These are phyloP conservation scores for Anoura caudifer DNA, from an alignment of 2,113 vertebrate genomes.

Conservation along the genomic window DNA sequence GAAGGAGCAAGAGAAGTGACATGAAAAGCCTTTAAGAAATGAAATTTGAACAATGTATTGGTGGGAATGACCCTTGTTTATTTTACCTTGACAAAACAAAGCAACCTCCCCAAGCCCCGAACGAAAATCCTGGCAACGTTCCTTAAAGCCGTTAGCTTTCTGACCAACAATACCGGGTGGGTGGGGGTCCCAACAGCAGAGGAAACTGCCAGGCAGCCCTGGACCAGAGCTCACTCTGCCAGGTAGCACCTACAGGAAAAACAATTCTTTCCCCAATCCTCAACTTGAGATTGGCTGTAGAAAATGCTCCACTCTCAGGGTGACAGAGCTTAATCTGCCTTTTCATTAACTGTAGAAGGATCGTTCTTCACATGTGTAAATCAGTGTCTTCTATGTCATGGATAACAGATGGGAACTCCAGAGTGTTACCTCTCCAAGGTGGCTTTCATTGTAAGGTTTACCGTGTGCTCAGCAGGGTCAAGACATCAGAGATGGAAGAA, in stretches of 20 bases:
- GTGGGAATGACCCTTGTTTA: constrained; percentile 53
- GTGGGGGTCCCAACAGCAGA: background rate
- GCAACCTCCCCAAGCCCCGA: background rate
- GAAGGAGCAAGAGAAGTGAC: constrained; percentile 56
- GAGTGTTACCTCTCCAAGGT: background rate
- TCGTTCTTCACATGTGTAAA: background rate
- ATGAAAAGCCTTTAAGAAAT: constrained; percentile 56
- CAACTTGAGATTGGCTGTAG: background rate
- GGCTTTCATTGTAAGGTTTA: background rate
- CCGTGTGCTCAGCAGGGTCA: background rate
- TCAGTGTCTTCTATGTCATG: background rate
- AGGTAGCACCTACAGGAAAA: background rate
- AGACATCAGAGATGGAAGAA: background rate
- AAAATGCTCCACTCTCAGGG: background rate
- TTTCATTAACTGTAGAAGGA: background rate
- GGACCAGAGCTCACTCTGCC: too few species aligned
- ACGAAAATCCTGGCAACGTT: constrained; percentile 49
- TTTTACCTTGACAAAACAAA: constrained; percentile 64
- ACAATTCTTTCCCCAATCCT: background rate
- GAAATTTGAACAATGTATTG: constrained; percentile 54
- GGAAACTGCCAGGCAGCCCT: background rate
- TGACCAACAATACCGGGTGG: constrained; percentile 33
- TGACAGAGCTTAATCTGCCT: background rate
- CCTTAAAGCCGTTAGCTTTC: constrained; percentile 41
- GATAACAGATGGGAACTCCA: background rate